Evolutionary conservation across 1,140 invertebrate species (phyloP).

Genomic region (Heterodera carotae): DNA sequence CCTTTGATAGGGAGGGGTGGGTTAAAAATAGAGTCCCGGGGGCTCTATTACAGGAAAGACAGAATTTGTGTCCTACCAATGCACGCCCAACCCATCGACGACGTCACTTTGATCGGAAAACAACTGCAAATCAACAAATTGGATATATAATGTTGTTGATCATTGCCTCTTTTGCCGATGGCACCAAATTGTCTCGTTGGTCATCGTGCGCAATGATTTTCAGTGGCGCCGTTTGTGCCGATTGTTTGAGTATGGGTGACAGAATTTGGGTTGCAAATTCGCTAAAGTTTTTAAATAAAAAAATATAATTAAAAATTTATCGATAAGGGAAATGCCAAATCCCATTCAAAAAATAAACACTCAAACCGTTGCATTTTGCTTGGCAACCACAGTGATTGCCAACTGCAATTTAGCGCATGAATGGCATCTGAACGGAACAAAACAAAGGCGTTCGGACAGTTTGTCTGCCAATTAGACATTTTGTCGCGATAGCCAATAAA

Average conservation of each 20-base stretch:
- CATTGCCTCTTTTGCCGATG: conserved; percentile 71
- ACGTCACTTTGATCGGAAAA: conserved; percentile 71
- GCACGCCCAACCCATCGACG: conserved; percentile 78
- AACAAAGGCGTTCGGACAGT: no score
- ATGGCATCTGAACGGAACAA: conserved; percentile 27
- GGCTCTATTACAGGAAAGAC: no score
- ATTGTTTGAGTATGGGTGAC: conserved; percentile 40
- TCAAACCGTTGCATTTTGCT: conserved; percentile 67
- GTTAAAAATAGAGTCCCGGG: no score
- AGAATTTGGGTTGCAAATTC: conserved; percentile 56
- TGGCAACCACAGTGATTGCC: conserved; percentile 78
- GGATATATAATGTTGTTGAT: background rate
- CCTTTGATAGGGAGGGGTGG: no score
- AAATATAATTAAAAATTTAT: background rate
- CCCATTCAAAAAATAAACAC: no score
- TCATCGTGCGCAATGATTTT: conserved; percentile 63
- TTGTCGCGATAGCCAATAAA: no score
- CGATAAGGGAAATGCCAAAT: no score
- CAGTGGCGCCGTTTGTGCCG: conserved; percentile 32
- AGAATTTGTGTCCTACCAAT: conserved; percentile 75
- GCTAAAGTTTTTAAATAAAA: conserved; percentile 40
- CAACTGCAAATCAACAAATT: conserved; percentile 66
- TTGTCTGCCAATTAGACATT: no score
- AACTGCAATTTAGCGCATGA: conserved; percentile 68
- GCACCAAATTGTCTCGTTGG: conserved; percentile 69